phyloP scores from a whole-genome alignment of 53 echinoderm and acorn worm genomes.

The Echinarachnius parma region DNA sequence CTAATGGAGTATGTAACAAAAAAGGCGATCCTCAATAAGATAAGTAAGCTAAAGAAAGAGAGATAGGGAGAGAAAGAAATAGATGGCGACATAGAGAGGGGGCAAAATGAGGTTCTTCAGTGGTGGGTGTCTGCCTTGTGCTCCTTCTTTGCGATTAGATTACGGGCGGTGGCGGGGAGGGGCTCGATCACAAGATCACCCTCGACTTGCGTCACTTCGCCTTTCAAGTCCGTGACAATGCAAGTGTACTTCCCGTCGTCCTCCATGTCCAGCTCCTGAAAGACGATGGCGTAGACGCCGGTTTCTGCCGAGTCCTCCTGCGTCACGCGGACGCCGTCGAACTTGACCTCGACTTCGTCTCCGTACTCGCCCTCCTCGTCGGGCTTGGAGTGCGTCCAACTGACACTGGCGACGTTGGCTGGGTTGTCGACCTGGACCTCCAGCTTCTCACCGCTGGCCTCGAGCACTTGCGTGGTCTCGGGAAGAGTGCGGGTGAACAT shows the following conservation, averaged over 20 bases:
- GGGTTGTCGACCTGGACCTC: conserved; percentile 23
- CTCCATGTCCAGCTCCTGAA: conserved; percentile 33
- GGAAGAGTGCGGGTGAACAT: conserved; percentile 25
- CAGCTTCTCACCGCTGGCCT: conserved; percentile 27
- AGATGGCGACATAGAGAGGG: conserved; percentile 2
- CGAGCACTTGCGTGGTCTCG: conserved; percentile 27
- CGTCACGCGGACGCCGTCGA: conserved; percentile 31
- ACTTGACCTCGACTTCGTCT: conserved; percentile 10
- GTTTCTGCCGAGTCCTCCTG: conserved; percentile 13
- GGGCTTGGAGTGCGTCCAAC: conserved; percentile 15
- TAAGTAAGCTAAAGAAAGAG: neutral
- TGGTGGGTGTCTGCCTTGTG: too few relatives aligned
- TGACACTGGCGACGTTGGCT: conserved; percentile 10
- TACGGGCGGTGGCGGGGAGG: conserved; percentile 33
- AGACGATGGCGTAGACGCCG: conserved; percentile 36
- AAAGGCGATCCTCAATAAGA: too few relatives aligned
- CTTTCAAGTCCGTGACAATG: conserved; percentile 41
- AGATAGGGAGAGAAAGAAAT: neutral
- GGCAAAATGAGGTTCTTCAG: conserved; percentile 18
- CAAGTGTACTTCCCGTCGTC: conserved; percentile 42
- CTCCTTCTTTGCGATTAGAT: conserved; percentile 37
- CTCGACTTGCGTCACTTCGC: conserved; percentile 28
- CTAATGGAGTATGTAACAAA: too few relatives aligned
- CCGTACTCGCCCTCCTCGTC: conserved; percentile 39
- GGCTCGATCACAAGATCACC: conserved; percentile 44